Conservation (phyloP, 2,113 vertebrate species). For the Candoia aspera region DNA sequence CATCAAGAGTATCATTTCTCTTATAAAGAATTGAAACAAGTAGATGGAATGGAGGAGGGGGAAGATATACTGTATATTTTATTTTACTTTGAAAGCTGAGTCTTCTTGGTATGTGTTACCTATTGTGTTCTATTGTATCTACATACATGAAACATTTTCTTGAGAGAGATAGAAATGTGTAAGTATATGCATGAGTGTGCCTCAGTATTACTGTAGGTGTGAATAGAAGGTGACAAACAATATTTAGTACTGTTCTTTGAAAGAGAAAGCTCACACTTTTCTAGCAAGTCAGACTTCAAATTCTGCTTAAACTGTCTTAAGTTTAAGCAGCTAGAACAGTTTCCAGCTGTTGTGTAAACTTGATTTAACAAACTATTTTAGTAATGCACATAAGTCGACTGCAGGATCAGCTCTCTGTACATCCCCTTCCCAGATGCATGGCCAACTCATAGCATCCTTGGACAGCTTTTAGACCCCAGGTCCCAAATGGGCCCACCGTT, state of each 20-base stretch:
- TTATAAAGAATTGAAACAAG: not conserved
- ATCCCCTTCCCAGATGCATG: not conserved
- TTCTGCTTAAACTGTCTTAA: not conserved
- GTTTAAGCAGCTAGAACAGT: not conserved
- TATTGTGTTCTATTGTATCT: not conserved
- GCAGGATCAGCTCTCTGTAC: not conserved
- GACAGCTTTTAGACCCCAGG: not conserved
- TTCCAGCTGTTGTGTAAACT: not conserved
- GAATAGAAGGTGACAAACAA: not conserved
- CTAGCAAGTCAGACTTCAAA: not conserved
- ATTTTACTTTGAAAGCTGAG: not conserved
- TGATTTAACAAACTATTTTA: not conserved
- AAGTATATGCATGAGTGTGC: no score
- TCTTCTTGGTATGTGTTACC: not conserved
- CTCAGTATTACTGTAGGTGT: not conserved
- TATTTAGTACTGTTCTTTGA: not conserved
- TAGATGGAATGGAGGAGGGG: not conserved
- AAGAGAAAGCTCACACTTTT: not conserved
- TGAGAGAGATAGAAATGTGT: not conserved
- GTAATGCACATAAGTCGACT: not conserved
- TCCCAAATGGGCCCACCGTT: not conserved
- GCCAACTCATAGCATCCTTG: not conserved
- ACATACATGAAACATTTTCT: not conserved
- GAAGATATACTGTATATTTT: not conserved
- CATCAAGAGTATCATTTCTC: not conserved